phyloP scores from a whole-genome alignment of 2,113 vertebrate genomes.

The Nothocercus nigrocapillus region DNA sequence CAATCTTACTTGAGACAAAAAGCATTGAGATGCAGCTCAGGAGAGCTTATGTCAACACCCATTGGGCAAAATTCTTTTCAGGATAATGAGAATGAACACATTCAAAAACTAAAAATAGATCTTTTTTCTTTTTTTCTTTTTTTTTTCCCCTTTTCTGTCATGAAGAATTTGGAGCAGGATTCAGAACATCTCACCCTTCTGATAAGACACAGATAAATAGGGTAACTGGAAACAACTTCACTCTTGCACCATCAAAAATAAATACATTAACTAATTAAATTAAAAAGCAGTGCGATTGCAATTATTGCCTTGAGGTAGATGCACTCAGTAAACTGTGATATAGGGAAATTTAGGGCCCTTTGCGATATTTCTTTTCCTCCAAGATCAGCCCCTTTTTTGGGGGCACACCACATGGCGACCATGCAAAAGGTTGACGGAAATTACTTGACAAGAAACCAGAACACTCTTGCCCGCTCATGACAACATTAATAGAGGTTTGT shows the following conservation, averaged over 20 bases:
- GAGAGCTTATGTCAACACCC: slow-evolving; percentile 37
- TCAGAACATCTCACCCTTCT: neutral
- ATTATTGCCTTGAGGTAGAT: neutral
- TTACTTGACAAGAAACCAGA: neutral
- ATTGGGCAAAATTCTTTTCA: slow-evolving; percentile 8
- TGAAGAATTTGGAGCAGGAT: neutral
- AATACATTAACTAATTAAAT: neutral
- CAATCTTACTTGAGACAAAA: slow-evolving; percentile 19
- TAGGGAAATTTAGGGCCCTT: neutral
- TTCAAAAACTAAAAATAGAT: slow-evolving; percentile 45
- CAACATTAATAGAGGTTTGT: neutral
- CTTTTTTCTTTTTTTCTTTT: too few relatives aligned
- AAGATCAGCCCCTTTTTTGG: neutral
- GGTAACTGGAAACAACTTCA: neutral
- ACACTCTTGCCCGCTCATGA: neutral
- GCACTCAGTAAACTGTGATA: neutral
- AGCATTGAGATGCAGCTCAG: neutral
- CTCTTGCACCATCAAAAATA: neutral
- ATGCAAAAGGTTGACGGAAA: neutral
- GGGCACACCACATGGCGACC: neutral
- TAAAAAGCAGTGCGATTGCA: neutral
- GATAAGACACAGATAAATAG: neutral
- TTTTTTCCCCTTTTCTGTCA: neutral
- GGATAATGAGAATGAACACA: slow-evolving; percentile 34
- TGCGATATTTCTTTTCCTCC: neutral